phyloP scores from a whole-genome alignment of 2,888 invertebrate species.

The Germaria angustata region DNA sequence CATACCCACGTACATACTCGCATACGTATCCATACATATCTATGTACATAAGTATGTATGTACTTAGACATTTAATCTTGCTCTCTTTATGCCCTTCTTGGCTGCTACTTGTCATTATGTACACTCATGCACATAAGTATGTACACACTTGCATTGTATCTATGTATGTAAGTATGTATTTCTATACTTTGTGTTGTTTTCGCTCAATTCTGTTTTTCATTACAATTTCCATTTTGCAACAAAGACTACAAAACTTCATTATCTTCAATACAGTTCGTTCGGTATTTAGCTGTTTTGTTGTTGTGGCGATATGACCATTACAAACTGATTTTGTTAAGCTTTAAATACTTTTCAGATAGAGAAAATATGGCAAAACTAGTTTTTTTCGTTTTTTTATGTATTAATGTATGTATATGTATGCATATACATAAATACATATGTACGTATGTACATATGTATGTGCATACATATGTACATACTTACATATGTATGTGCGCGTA shows the following conservation, averaged over 20 bases:
- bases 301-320: constrained; percentile 58
- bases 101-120: not conserved
- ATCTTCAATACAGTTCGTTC: constrained; percentile 50
- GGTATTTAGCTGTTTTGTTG: constrained; percentile 21
- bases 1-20: too few relatives aligned
- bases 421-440: too few relatives aligned
- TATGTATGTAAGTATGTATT: not conserved
- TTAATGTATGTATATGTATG: too few relatives aligned
- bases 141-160: not conserved
- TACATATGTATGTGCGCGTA: not conserved
- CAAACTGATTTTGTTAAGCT: constrained; percentile 56
- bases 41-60: too few relatives aligned
- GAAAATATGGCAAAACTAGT: constrained; percentile 51
- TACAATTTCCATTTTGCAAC: constrained; percentile 59
- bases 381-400: constrained; percentile 3
- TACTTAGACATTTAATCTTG: too few relatives aligned
- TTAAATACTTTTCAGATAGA: constrained; percentile 42
- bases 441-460: too few relatives aligned
- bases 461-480: too few relatives aligned
- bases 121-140: not conserved
- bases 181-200: constrained; percentile 26
- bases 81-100: not conserved
- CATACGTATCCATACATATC: too few relatives aligned
- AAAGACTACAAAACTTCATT: constrained; percentile 65
- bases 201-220: constrained; percentile 53